Base-by-base conservation (phyloP, 2,888 invertebrate species). In the Lasioglossum calceatum region DNA sequence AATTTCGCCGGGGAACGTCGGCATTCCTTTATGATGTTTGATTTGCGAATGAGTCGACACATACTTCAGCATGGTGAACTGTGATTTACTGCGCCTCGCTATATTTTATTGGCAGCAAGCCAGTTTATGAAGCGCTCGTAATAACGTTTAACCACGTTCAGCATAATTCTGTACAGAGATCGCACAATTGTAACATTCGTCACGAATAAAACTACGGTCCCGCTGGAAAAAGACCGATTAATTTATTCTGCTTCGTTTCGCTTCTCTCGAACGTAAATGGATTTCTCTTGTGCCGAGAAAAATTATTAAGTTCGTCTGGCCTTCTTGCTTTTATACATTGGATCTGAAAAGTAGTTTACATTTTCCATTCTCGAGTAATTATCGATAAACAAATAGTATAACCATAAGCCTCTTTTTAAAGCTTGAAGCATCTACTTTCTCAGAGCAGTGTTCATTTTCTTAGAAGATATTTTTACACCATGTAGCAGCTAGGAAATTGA, bases 91-190 rank as follows among this genome's bases (percentile, higher is more conserved):
- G 83, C 39, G 32, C 74, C 76, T 42, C 70, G 77, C 79, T 75
- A 71, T 76, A 76, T 82, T 87, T 89, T 81, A 87, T 83, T 89
- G 89, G 89, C 87, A 42, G 71, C 39, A 7, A 12, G 81, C 89
- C 89, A 89, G 81, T 86, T 86, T 76, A 80, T 77, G 79, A 67
- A 79, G 61, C 74, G 47, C 58, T 54, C 76, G 84, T 79, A 82
- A 79, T 83, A 79, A 85, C 75, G 77, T 77, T 61, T 47, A 64
- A n/a, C 44, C 32, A 19, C 67, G 39, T 75, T 27, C 39, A 39
- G 50, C 23, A 75, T 75, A 81, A 54, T 81, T 71, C 70, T 27
- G 16, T 23, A 58, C 64, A 10, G 23, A n/a, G 39, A 42, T n/a
- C 75, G 67, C 14, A 23, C n/a, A n/a, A 19, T 74, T 50, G 32